A percentile compares a stretch with the other conserved stretches of the same genome.
phyloP scores from a whole-genome alignment of 2,113 vertebrate species.

The Theristicus caerulescens region DNA sequence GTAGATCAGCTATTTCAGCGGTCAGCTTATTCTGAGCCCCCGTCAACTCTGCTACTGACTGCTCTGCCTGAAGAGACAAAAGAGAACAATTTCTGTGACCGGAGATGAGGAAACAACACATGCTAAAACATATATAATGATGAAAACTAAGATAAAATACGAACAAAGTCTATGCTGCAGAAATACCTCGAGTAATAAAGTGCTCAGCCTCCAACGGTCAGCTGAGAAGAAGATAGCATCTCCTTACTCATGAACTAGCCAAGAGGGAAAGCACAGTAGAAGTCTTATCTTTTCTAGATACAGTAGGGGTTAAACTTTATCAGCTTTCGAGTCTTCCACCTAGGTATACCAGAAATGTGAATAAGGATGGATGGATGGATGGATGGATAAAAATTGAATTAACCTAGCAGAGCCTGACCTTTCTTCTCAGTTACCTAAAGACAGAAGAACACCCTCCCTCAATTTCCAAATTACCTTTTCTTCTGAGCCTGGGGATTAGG shows the following conservation, averaged over 20 bases:
- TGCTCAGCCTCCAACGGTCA: neutral
- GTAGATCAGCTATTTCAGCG: slow-evolving; percentile 71
- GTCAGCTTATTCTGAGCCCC: slow-evolving; percentile 72
- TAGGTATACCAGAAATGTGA: neutral
- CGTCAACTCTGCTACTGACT: slow-evolving; percentile 65
- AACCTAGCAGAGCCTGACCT: neutral
- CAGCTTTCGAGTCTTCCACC: neutral
- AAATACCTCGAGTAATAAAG: neutral
- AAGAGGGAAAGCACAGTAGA: neutral
- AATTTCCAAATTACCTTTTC: neutral
- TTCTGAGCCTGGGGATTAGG: neutral
- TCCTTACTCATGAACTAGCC: neutral
- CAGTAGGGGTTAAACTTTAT: neutral
- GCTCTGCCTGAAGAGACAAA: slow-evolving; percentile 73
- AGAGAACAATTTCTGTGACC: neutral
- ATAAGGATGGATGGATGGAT: neutral
- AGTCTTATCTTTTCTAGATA: neutral
- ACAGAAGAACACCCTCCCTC: neutral
- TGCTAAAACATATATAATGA: neutral
- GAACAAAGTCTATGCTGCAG: neutral
- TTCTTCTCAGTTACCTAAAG: neutral
- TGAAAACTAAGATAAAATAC: neutral
- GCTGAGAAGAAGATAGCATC: neutral
- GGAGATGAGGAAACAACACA: too few species aligned
- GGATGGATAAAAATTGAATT: neutral